phyloP scores from a whole-genome alignment of 2,113 vertebrate species.

The Larimichthys crocea region DNA sequence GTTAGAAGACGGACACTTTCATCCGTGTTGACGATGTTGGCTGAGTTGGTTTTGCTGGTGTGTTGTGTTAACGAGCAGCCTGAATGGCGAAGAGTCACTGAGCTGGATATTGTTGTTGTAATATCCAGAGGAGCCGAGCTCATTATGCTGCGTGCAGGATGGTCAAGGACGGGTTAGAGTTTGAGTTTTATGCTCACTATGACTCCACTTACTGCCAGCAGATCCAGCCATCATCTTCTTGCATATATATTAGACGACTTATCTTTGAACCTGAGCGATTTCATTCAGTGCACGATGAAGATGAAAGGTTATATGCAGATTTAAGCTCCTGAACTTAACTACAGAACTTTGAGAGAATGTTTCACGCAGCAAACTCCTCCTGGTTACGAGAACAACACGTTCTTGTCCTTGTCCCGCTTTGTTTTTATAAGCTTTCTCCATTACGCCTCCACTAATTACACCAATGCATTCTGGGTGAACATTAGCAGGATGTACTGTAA shows the following conservation, averaged over 20 bases:
- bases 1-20: background rate
- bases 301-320: background rate
- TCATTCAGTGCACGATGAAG: background rate
- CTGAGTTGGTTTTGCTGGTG: conserved; percentile 20
- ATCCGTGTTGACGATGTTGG: conserved; percentile 1
- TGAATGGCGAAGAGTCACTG: conserved; percentile 44
- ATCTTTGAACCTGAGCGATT: background rate
- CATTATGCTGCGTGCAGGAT: conserved; percentile 14
- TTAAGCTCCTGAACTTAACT: background rate
- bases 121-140: conserved; percentile 30
- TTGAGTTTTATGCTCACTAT: background rate
- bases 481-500: conserved; percentile 39
- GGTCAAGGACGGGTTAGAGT: background rate
- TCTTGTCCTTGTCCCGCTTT: background rate
- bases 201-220: background rate
- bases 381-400: conserved; percentile 4
- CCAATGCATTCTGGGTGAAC: conserved; percentile 58
- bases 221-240: background rate
- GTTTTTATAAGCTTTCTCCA: conserved; percentile 6
- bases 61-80: conserved; percentile 33
- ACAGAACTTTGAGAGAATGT: background rate
- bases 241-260: background rate
- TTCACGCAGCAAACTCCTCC: background rate
- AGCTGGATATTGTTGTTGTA: conserved; percentile 56
- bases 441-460: conserved; percentile 35